Evolutionary conservation across 2,113 vertebrate genomes (phyloP).

Genomic region (Paratilapia polleni): DNA sequence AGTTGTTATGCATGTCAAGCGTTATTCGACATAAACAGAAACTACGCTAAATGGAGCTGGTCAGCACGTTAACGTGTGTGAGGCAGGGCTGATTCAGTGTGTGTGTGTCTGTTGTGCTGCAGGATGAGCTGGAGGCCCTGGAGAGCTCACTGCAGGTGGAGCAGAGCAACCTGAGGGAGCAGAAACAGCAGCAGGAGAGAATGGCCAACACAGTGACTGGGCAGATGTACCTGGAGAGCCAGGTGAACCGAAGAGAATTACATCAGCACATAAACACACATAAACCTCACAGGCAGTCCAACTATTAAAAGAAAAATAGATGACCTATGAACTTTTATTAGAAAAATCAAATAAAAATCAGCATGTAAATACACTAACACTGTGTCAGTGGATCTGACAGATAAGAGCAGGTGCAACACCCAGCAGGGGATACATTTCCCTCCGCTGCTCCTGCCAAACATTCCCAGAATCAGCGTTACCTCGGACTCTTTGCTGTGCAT

Average conservation of each 20-base stretch:
- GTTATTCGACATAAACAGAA: no score
- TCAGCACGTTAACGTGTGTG: no score
- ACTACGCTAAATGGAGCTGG: no score
- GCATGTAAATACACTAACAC: not conserved
- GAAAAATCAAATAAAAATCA: not conserved
- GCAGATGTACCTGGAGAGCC: slow-evolving; percentile 97
- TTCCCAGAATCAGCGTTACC: slow-evolving; percentile 2
- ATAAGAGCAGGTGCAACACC: slow-evolving; percentile 6
- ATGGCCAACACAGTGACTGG: slow-evolving; percentile 91
- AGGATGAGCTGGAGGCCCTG: slow-evolving; percentile 90
- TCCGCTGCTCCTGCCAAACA: slow-evolving; percentile 8
- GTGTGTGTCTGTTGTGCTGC: slow-evolving; percentile 28
- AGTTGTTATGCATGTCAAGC: no score
- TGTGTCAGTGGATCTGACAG: not conserved
- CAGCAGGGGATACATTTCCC: not conserved
- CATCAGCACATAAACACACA: not conserved
- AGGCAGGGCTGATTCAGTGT: not conserved
- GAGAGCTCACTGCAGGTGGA: slow-evolving; percentile 87
- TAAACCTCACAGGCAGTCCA: not conserved
- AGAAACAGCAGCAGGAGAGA: slow-evolving; percentile 92
- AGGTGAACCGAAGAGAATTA: slow-evolving; percentile 79
- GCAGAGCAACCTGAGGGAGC: slow-evolving; percentile 84
- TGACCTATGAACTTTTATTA: not conserved
- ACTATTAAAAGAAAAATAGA: not conserved
- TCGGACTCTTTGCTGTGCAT: not conserved